These are phyloP conservation scores for Cuculus canorus DNA, from an alignment of 2,797 vertebrate species.

Conservation along the genomic window DNA sequence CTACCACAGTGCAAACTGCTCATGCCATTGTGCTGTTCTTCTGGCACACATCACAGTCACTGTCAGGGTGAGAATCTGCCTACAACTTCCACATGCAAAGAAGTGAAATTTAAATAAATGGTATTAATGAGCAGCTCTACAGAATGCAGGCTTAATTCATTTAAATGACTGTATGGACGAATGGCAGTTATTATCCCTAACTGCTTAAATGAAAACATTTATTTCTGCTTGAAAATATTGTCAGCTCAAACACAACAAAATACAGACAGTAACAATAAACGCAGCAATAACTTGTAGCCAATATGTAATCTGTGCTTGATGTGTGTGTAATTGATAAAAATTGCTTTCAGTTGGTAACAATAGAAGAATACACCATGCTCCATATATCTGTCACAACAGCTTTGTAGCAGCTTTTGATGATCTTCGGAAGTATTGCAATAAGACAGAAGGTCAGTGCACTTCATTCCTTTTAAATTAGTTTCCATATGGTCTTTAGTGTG, in stretches of 20 bases:
- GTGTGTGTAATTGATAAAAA: constrained; percentile 51
- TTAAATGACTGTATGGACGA: not conserved
- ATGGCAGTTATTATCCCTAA: not conserved
- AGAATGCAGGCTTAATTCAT: not conserved
- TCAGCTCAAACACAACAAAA: not conserved
- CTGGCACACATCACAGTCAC: not conserved
- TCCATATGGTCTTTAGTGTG: constrained; percentile 36
- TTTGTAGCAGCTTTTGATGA: constrained; percentile 11
- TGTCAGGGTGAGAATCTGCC: not conserved
- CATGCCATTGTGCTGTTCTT: not conserved
- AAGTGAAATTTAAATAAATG: constrained; percentile 40
- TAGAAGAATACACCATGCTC: constrained; percentile 29
- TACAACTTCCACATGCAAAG: not conserved
- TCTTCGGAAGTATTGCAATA: constrained; percentile 37
- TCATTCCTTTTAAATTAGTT: constrained; percentile 53
- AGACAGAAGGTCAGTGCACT: constrained; percentile 44
- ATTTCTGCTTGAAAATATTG: constrained; percentile 1
- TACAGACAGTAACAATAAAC: not conserved
- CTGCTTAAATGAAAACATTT: constrained; percentile 27
- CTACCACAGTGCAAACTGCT: not conserved
- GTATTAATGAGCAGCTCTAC: not conserved
- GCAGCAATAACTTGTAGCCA: constrained; percentile 10
- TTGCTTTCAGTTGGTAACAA: constrained; percentile 40
- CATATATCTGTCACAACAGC: constrained; percentile 30
- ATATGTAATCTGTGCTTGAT: constrained; percentile 5